Evolutionary conservation across 1,140 invertebrate species (phyloP).

Genomic region (Arion vulgaris): DNA sequence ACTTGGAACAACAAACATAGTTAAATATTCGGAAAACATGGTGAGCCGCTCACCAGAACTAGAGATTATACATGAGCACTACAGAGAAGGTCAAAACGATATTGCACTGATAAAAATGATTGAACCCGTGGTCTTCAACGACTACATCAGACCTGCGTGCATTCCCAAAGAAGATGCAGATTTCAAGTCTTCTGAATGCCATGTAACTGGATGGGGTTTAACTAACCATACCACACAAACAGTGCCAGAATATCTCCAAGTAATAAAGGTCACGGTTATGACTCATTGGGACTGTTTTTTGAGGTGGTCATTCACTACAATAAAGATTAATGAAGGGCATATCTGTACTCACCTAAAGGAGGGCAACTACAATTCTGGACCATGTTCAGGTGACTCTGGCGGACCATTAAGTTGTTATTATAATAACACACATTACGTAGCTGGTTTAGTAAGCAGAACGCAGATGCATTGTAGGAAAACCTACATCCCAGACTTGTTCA

Average conservation of each 20-base stretch:
- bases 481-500: not conserved
- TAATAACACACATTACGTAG: not conserved
- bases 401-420: not conserved
- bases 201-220: not conserved
- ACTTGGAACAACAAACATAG: not conserved
- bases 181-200: not conserved
- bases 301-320: not conserved
- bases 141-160: not conserved
- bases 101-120: not conserved
- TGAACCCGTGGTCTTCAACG: not conserved
- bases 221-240: not conserved
- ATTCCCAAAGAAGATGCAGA: not conserved
- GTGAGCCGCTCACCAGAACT: not conserved
- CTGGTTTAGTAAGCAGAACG: not conserved
- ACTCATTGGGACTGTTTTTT: not conserved
- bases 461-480: not conserved
- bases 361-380: not conserved
- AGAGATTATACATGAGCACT: not conserved
- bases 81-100: not conserved
- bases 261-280: not conserved
- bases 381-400: not conserved
- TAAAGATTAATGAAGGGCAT: not conserved
- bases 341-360: not conserved
- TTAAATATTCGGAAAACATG: not conserved
- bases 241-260: not conserved